Conservation (phyloP, 1,140 invertebrate species). For the Papilio polyxenes region DNA sequence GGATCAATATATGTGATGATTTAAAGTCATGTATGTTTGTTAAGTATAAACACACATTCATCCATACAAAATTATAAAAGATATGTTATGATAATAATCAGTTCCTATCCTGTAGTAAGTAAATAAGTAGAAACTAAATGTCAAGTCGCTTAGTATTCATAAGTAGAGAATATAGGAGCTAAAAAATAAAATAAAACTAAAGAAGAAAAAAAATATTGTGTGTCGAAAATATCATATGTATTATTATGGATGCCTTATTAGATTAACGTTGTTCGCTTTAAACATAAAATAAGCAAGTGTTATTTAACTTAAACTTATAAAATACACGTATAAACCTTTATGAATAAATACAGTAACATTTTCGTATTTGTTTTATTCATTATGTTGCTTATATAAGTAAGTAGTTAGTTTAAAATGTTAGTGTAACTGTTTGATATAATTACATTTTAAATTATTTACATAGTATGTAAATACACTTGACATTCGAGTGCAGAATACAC, state of each 20-base stretch:
- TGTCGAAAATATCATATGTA: neutral
- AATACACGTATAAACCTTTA: neutral
- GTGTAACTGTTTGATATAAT: neutral
- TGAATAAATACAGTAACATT: neutral
- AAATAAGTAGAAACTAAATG: too few relatives aligned
- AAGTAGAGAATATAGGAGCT: too few relatives aligned
- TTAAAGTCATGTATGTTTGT: neutral
- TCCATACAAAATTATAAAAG: too few relatives aligned
- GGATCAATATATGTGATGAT: neutral
- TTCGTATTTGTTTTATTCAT: neutral
- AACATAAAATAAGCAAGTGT: neutral
- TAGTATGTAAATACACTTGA: neutral
- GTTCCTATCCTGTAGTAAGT: too few relatives aligned
- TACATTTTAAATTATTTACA: neutral
- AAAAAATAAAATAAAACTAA: neutral
- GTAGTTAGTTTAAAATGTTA: neutral
- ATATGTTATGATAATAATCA: too few relatives aligned
- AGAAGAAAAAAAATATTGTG: neutral
- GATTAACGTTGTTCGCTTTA: neutral
- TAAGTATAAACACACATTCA: too few relatives aligned
- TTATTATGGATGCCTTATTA: neutral
- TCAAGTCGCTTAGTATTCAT: too few relatives aligned
- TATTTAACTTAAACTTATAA: constrained; percentile 1
- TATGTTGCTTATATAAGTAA: constrained; percentile 1
- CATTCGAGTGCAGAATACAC: neutral